Evolutionary conservation across 2,113 vertebrate species (phyloP).

Genomic region (Megaceryle maxima): DNA sequence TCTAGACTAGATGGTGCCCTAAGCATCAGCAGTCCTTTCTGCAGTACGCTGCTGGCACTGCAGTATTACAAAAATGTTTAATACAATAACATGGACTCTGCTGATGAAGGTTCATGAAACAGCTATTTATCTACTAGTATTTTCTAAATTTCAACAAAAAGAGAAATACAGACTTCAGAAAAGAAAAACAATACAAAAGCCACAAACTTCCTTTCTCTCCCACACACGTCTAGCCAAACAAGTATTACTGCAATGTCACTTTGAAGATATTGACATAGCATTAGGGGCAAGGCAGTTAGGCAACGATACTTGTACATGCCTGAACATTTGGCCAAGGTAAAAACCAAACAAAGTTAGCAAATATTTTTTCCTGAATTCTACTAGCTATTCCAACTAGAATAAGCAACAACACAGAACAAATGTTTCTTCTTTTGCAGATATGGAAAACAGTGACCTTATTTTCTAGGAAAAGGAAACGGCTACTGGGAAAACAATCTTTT

Average conservation of each 20-base stretch:
- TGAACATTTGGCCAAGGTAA: not conserved
- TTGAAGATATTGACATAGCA: not conserved
- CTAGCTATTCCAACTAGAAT: not conserved
- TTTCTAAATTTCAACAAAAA: not conserved
- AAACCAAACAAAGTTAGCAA: not conserved
- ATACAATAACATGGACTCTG: not conserved
- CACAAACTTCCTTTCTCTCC: not conserved
- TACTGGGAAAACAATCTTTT: not conserved
- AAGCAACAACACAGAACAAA: not conserved
- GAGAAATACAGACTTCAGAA: not conserved
- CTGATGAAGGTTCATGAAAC: rapidly evolving
- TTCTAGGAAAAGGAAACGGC: not conserved
- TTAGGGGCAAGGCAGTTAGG: not conserved
- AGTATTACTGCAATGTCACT: not conserved
- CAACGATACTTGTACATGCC: not conserved
- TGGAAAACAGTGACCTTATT: not conserved
- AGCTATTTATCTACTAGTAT: not conserved
- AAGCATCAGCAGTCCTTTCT: not conserved
- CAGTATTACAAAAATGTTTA: not conserved
- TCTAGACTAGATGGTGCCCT: not conserved
- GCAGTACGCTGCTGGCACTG: not conserved
- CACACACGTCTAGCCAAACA: not conserved
- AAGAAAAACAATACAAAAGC: not conserved
- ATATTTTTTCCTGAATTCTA: not conserved
- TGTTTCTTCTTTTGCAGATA: not conserved